phyloP scores from a whole-genome alignment of 2,888 invertebrate species.

The Callimorpha dominula region DNA sequence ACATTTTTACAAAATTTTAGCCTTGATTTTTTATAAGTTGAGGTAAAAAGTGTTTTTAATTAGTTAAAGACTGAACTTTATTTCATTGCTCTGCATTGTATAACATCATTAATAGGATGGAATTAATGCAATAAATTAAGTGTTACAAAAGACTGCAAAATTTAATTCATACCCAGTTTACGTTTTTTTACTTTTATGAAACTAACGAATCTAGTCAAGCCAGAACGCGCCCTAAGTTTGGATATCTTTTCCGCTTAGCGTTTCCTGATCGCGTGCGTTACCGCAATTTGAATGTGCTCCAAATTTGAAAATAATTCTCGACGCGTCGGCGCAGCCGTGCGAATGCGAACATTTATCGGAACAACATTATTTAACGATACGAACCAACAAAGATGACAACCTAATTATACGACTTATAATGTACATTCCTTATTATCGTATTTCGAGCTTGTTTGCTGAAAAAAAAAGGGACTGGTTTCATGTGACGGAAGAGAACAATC shows the following conservation, averaged over 20 bases:
- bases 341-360: slow-evolving; percentile 64
- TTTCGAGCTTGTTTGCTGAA: not conserved
- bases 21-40: no score
- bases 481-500: no score
- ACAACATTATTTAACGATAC: slow-evolving; percentile 38
- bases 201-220: slow-evolving; percentile 5
- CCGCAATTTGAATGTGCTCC: slow-evolving; percentile 84
- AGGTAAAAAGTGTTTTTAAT: no score
- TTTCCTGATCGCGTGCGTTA: slow-evolving; percentile 83
- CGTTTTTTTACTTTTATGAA: no score
- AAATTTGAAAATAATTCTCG: slow-evolving; percentile 85
- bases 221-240: slow-evolving; percentile 54
- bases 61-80: no score
- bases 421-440: slow-evolving; percentile 8
- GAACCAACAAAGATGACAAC: slow-evolving; percentile 32
- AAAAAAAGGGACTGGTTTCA: no score
- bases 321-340: slow-evolving; percentile 60
- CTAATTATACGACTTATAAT: slow-evolving; percentile 26
- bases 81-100: no score
- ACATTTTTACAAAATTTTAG: no score
- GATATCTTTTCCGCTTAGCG: slow-evolving; percentile 75
- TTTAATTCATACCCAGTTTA: no score
- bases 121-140: no score
- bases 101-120: no score
- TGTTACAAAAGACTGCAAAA: not conserved